A percentile compares a stretch with the other conserved stretches of the same genome.
These are phyloP conservation scores for Pituophis catenifer DNA, from an alignment of 2,113 vertebrate genomes.

Conservation along the genomic window DNA sequence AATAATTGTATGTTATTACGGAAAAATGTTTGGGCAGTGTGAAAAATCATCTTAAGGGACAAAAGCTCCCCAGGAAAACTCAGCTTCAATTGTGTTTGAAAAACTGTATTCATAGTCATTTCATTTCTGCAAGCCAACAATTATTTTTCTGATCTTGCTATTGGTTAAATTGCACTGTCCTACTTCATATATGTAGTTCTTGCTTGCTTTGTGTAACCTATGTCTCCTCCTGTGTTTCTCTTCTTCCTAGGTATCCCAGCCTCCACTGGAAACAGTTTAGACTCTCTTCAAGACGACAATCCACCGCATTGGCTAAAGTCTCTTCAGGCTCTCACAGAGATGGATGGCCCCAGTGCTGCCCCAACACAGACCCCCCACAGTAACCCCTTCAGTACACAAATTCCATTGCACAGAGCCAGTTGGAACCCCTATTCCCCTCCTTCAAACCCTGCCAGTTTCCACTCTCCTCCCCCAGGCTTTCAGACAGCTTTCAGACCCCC, in stretches of 20 bases:
- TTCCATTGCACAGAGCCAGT: slow-evolving; percentile 95
- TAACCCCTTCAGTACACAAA: slow-evolving; percentile 88
- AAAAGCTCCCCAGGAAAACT: slow-evolving; percentile 25
- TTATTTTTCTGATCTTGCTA: slow-evolving; percentile 39
- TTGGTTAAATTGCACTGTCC: slow-evolving; percentile 52
- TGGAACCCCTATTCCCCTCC: slow-evolving; percentile 92
- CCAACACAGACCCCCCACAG: slow-evolving; percentile 82
- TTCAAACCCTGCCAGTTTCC: slow-evolving; percentile 89
- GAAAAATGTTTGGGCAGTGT: slow-evolving; percentile 22
- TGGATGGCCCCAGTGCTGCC: slow-evolving; percentile 87
- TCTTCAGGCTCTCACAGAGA: slow-evolving; percentile 97
- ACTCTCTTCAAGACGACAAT: slow-evolving; percentile 98
- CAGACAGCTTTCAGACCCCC: slow-evolving; percentile 98
- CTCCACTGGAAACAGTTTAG: slow-evolving; percentile 91
- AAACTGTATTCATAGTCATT: slow-evolving; percentile 38
- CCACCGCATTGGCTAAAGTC: slow-evolving; percentile 99
- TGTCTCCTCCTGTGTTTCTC: slow-evolving; percentile 47
- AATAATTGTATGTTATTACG: slow-evolving; percentile 29
- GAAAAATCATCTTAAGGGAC: slow-evolving; percentile 20
- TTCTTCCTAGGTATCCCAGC: slow-evolving; percentile 86
- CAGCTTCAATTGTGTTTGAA: slow-evolving; percentile 19
- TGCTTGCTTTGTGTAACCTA: slow-evolving; percentile 54
- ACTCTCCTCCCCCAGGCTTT: slow-evolving; percentile 97
- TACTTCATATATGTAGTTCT: slow-evolving; percentile 25
- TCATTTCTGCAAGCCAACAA: slow-evolving; percentile 57